Evolutionary conservation across 2,888 invertebrate genomes (phyloP), one percentile per base, ranked within the genome.

Genomic region (Spatulosminthurus flaviceps): DNA sequence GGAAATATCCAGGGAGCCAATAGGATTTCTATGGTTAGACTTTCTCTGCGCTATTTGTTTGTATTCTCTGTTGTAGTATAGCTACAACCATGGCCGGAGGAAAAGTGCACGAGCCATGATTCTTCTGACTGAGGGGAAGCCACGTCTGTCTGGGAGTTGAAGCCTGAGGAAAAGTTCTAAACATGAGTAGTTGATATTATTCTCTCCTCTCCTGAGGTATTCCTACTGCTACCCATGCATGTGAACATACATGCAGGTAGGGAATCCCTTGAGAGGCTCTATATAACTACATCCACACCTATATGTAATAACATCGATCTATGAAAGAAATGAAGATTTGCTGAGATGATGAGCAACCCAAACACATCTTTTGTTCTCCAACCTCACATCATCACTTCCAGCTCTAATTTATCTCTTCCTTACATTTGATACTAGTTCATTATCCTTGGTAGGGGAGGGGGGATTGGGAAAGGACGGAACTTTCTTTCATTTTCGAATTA

Each of bases 61-160:
- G 19, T 51, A 2, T 51, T 51, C 19, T 51, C 51, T 51, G 16
- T n/a, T 51, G n/a, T n/a, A n/a, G n/a, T n/a, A n/a, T n/a, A n/a
- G n/a, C n/a, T n/a, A n/a, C n/a, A n/a, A n/a, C n/a, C n/a, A n/a
- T 16, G n/a, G 16, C 51, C 51, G 51, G 19, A 51, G 51, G 51
- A 51, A 19, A 51, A n/a, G 16, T n/a, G 51, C 16, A n/a, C 2
- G 51, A 51, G 51, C 51, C 16, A 19, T 51, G 5, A 51, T 51
- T 51, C 9, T n/a, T n/a, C n/a, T n/a, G n/a, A n/a, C n/a, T 51
- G 51, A n/a, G 51, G 51, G 51, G 51, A 51, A 51, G 51, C 51
- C 51, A n/a, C 51, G 16, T 51, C 51, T 51, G 51, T 16, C 51
- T 51, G 51, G 51, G 51, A 51, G 51, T 11, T 4, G 16, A n/a